Evolutionary conservation across 2,888 invertebrate species (phyloP).

Genomic region (Lasius fuliginosus): DNA sequence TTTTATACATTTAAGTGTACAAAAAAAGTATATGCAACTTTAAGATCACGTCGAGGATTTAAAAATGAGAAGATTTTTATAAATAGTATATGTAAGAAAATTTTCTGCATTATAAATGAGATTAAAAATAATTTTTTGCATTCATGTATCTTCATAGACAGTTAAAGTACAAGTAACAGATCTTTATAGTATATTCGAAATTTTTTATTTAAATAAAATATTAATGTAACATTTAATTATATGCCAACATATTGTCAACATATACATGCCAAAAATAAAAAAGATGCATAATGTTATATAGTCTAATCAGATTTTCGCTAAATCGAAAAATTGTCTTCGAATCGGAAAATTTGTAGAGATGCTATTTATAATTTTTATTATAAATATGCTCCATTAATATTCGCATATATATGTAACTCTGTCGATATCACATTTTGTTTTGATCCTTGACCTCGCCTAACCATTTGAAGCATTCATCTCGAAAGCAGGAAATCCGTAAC

Average conservation of each 20-base stretch:
- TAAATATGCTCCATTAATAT: neutral
- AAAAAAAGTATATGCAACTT: neutral
- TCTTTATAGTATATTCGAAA: too few species aligned
- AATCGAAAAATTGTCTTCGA: neutral
- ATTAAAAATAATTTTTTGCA: too few species aligned
- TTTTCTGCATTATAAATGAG: too few species aligned
- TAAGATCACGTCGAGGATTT: too few species aligned
- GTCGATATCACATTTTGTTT: neutral
- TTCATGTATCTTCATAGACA: too few species aligned
- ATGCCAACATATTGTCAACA: neutral
- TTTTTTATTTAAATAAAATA: neutral
- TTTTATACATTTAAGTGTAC: neutral
- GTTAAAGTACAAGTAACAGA: too few species aligned
- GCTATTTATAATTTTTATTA: neutral
- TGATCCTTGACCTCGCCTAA: conserved; percentile 29
- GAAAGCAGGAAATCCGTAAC: conserved; percentile 19
- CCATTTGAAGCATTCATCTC: neutral
- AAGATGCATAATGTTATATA: neutral
- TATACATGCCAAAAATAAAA: neutral
- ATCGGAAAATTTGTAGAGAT: neutral
- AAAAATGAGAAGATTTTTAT: too few species aligned
- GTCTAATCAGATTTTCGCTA: too few species aligned
- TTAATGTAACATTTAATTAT: neutral
- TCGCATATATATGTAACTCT: neutral
- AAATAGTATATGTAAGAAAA: too few species aligned